These are phyloP conservation scores for Hydractinia symbiolongicarpus DNA, from an alignment of 30 jellyfish, hydroid and myxozoan species.

Conservation along the genomic window DNA sequence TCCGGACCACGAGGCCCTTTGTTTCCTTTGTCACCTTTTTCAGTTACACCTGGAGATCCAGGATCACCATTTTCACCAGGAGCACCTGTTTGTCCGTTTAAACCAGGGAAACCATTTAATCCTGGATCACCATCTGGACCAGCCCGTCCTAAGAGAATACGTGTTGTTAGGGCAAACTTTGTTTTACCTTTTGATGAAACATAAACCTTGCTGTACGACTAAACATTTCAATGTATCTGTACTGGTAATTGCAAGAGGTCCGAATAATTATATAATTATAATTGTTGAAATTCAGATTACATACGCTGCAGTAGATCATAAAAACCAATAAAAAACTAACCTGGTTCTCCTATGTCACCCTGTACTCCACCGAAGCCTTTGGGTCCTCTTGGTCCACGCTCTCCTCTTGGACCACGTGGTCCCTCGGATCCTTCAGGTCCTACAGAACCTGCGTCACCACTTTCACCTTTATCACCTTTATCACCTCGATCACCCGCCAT, in stretches of 20 bases:
- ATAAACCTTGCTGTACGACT: too few species aligned
- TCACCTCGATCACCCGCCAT: constrained; percentile 43
- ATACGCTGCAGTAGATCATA: neutral
- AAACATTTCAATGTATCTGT: too few species aligned
- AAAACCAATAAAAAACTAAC: constrained; percentile 5
- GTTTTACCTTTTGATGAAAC: too few species aligned
- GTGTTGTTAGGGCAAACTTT: too few species aligned
- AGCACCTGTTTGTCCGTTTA: constrained; percentile 32
- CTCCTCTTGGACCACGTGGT: constrained; percentile 47
- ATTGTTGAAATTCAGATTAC: too few species aligned
- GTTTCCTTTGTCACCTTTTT: constrained; percentile 31
- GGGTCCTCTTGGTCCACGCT: constrained; percentile 55
- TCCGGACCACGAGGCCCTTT: constrained; percentile 21
- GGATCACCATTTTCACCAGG: constrained; percentile 34
- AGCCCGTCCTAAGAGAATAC: constrained; percentile 2
- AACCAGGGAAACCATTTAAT: constrained; percentile 53
- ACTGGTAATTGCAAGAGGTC: too few species aligned
- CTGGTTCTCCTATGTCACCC: constrained; percentile 31
- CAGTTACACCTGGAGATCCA: constrained; percentile 30
- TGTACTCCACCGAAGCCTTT: constrained; percentile 44
- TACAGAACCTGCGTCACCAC: constrained; percentile 54
- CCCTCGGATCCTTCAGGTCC: constrained; percentile 59
- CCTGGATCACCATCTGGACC: constrained; percentile 87
- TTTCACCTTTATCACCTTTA: constrained; percentile 41
- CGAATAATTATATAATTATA: too few species aligned